phyloP scores from a whole-genome alignment of 2,797 vertebrate species.

The Macrochelys suwanniensis region DNA sequence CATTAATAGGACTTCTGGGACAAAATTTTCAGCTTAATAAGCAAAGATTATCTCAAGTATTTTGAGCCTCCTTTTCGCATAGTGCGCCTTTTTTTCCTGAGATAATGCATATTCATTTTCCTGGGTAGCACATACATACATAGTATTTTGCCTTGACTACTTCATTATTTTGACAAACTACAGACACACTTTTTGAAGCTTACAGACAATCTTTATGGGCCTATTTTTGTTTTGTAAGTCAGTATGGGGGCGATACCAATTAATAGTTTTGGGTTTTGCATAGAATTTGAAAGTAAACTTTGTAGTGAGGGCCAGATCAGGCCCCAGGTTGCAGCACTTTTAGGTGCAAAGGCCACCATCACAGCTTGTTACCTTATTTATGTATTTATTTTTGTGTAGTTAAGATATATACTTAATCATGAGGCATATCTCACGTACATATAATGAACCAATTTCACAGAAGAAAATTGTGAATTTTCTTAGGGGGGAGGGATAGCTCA shows the following conservation, averaged over 20 bases:
- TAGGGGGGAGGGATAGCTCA: too few relatives aligned
- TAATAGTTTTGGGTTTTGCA: background rate
- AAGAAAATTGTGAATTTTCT: too few relatives aligned
- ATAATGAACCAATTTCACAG: background rate
- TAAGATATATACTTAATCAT: background rate
- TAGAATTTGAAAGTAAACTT: background rate
- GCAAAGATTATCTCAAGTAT: background rate
- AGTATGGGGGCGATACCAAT: background rate
- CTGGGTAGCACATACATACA: background rate
- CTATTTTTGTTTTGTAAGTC: background rate
- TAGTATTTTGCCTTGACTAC: background rate
- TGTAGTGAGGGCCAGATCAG: background rate
- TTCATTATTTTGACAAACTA: background rate
- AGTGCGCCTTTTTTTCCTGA: background rate
- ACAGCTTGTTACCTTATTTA: background rate
- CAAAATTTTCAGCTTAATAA: background rate
- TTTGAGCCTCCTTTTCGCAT: background rate
- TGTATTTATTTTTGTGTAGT: background rate
- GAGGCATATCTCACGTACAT: background rate
- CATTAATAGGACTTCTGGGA: background rate
- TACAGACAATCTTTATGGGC: background rate
- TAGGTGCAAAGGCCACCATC: background rate
- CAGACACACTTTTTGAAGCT: background rate
- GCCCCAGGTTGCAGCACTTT: rapidly evolving
- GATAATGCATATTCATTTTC: background rate